Base-by-base conservation (phyloP, 2,797 vertebrate species). In the Podarcis siculus region DNA sequence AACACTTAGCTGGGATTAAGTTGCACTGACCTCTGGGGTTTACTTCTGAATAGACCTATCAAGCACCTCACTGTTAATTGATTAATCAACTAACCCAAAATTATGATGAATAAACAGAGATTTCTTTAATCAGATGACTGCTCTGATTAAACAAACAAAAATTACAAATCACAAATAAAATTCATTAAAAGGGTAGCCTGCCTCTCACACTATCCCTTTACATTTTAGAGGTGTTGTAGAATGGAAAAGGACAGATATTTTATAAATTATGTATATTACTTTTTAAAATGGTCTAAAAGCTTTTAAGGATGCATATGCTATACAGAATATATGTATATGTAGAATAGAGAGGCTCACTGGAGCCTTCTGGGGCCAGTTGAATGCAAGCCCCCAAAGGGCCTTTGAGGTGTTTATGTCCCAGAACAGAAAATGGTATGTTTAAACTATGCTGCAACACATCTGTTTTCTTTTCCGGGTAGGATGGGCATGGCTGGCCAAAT, bases 401-500 rank as follows among this genome's bases (percentile, higher is more conserved):
- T 80, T 85, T 9, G 15, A 79, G 37, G 8, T 79, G n/a, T 32
- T 79, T 19, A n/a, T 87, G n/a, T 9, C 67, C 35, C 45, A 72
- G 27, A 79, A 15, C 10, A 12, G 42, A 32, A 76, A 39, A 37
- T n/a, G n/a, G 13, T 25, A 32, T 17, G 4, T 77, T 35, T 78
- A 32, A 32, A 49, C 15, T 45, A 82, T 30, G 13, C 27, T 49
- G 8, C 61, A 75, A 66, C 37, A 78, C 4, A 71, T 19, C 66
- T 35, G 64, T 84, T 72, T 66, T 87, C 10, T 19, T 82, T 27
- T 69, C 61, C 15, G 85, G 58, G 71, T 42, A 89, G 88, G 19
- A 5, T 55, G 19, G 1, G n/a, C 71, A 9, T 69, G 35, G 30
- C 25, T 66, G 45, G 12, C 39, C 71, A 30, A 71, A 8, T n/a